Base-by-base conservation (phyloP, 2,797 vertebrate genomes). In the Lepidocolaptes lacrymiger region DNA sequence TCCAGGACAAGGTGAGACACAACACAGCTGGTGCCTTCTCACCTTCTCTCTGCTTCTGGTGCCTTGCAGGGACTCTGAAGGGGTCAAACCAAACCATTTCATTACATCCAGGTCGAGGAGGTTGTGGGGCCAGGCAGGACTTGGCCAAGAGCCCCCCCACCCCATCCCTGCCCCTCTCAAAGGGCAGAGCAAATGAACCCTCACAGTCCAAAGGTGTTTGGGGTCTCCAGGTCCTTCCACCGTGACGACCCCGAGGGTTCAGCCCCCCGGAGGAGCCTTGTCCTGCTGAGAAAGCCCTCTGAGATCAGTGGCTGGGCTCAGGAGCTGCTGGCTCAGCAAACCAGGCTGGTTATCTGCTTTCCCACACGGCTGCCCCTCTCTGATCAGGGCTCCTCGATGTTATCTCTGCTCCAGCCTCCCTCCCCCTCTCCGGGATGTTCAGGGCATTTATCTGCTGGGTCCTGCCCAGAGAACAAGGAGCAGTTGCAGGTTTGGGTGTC, bases 241-340 rank as follows among this genome's bases (percentile, higher is more conserved):
- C 1, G 0, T 32, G 78, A 82, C 0, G 0, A 62, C n/a, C 48
- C 46, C 1, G 0, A 37, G 7, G 32, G 6, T 17, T 37, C 34
- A 30, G 32, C 10, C 2, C 24, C 21, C 34, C 16, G 1, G 3
- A 63, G 71, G 21, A 36, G 51, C 23, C 22, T 2, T 10, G 37
- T 61, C 68, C 66, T 56, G 69, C 34, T 3, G 5, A 15, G 24
- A 37, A 16, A 75, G 51, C 12, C 37, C 63, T 46, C 28, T 37
- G 11, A 39, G 28, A 14, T 44, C n/a, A 0, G 34, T 7, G 85
- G 13, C 46, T 49, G 73, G 43, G 39, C 12, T 11, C 41, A 9
- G 83, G 44, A 91, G 30, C 15, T 78, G 94, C 96, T 88, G 91
- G 19, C 82, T 95, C 96, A 95, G 96, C 93, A 18, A 11, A n/a